A percentile compares a stretch with the other conserved stretches of the same genome.
phyloP scores from a whole-genome alignment of 2,888 invertebrate species.

The Leptinotarsa peninsularis region DNA sequence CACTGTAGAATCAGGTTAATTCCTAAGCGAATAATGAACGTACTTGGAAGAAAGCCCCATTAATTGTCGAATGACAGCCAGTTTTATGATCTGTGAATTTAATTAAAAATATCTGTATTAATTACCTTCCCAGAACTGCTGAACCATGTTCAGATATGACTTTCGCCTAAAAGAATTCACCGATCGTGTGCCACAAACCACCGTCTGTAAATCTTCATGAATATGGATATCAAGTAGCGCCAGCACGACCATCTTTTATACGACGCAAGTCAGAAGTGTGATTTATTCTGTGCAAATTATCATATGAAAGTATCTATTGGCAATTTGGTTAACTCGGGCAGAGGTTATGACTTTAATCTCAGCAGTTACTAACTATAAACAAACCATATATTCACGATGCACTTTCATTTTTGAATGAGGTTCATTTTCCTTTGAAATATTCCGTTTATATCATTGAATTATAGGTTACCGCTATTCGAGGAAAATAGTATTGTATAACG shows the following conservation, averaged over 20 bases:
- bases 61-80: background rate
- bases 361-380: too few species aligned
- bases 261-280: slow-evolving; percentile 8
- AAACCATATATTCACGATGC: too few species aligned
- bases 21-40: background rate
- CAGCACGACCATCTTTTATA: slow-evolving; percentile 11
- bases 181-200: slow-evolving; percentile 17
- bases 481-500: too few species aligned
- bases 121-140: background rate
- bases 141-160: background rate
- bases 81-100: background rate
- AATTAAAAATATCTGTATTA: background rate
- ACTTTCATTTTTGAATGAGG: too few species aligned
- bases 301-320: background rate
- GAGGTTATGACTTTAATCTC: background rate
- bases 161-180: slow-evolving; percentile 14
- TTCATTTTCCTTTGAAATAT: too few species aligned
- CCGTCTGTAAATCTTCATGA: slow-evolving; percentile 15
- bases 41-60: background rate
- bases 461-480: too few species aligned
- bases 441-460: too few species aligned
- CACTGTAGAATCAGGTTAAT: too few species aligned
- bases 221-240: slow-evolving; percentile 17
- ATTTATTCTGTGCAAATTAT: slow-evolving; percentile 1
- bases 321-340: background rate